Evolutionary conservation across 2,888 invertebrate species (phyloP).

Genomic region (Thymelicus acteon): DNA sequence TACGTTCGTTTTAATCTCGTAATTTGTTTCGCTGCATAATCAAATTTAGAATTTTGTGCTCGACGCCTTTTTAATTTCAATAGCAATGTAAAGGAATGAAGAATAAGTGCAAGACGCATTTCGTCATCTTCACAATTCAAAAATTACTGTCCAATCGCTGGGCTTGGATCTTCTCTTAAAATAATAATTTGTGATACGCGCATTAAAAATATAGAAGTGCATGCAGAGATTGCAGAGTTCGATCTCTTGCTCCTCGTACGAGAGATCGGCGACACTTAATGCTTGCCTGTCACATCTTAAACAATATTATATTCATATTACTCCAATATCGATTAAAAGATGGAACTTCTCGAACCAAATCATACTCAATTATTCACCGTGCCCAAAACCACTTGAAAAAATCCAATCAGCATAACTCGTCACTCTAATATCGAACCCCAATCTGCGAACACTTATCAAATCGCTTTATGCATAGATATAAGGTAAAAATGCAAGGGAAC

Average conservation of each 20-base stretch:
- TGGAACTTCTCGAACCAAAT: conserved; percentile 63
- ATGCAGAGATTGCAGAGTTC: no score
- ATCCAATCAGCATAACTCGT: conserved; percentile 85
- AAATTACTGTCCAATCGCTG: no score
- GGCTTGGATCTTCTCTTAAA: no score
- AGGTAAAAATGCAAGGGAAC: conserved; percentile 59
- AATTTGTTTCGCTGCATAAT: conserved; percentile 31
- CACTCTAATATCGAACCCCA: conserved; percentile 82
- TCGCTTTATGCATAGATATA: conserved; percentile 80
- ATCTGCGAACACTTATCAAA: conserved; percentile 80
- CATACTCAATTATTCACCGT: conserved; percentile 80
- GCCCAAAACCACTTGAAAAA: conserved; percentile 79
- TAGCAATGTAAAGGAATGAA: conserved; percentile 20
- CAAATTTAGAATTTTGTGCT: conserved; percentile 12
- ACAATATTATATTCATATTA: conserved; percentile 2
- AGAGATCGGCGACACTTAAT: no score
- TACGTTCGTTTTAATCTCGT: conserved; percentile 46
- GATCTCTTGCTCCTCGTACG: no score
- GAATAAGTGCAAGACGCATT: no score
- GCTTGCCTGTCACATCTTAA: no score
- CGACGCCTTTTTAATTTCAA: conserved; percentile 31
- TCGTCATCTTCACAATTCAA: no score
- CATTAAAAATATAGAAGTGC: no score
- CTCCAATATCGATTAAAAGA: conserved; percentile 18
- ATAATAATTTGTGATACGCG: no score